phyloP scores from a whole-genome alignment of 1,140 invertebrate genomes.

The Oscheius sp. region DNA sequence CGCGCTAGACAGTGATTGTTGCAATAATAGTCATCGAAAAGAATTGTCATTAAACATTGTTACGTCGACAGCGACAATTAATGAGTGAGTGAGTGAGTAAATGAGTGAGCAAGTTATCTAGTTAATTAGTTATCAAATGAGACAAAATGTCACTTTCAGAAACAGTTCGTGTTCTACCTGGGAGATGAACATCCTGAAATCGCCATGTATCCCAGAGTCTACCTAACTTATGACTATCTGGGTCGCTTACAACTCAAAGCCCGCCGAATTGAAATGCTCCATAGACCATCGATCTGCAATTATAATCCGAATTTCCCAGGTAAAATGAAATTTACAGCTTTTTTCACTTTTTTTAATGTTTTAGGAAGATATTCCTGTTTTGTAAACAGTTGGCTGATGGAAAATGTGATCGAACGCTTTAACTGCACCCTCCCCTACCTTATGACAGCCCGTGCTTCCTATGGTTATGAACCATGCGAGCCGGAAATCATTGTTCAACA shows the following conservation, averaged over 20 bases:
- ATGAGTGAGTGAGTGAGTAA: too few species aligned
- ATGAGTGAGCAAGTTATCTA: too few species aligned
- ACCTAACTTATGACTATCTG: background rate
- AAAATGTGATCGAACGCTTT: background rate
- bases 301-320: background rate
- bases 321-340: background rate
- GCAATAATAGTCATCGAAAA: too few species aligned
- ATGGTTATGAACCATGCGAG: background rate
- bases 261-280: background rate
- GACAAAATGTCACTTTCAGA: too few species aligned
- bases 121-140: too few species aligned
- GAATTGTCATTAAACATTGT: too few species aligned
- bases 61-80: too few species aligned
- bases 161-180: conserved; percentile 1
- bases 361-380: background rate
- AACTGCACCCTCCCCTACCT: background rate
- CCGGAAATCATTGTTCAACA: background rate
- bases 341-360: background rate
- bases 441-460: background rate
- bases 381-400: background rate
- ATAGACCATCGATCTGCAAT: background rate
- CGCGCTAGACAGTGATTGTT: too few species aligned
- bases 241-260: background rate
- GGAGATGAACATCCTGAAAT: background rate
- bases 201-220: background rate